Percentiles rank a stretch among this genome's conserved stretches.
These are phyloP conservation scores for Brachyptera putata DNA, from an alignment of 2,888 invertebrate genomes.

Conservation along the genomic window DNA sequence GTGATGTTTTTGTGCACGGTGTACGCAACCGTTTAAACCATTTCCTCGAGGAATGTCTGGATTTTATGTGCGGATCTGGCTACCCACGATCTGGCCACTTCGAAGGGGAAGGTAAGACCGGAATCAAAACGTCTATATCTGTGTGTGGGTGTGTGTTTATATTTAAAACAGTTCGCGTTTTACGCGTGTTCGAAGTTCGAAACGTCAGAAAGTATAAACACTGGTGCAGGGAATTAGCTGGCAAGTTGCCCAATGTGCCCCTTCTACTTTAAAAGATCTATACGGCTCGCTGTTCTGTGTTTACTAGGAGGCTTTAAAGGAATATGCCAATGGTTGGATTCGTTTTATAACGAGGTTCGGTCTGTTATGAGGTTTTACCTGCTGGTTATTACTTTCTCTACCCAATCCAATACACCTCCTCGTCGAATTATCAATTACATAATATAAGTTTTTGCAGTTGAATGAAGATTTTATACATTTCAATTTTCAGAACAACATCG, in stretches of 20 bases:
- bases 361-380: no score
- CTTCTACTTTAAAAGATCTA: no score
- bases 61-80: constrained; percentile 7
- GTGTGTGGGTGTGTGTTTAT: neutral
- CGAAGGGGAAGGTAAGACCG: constrained; percentile 1
- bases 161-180: neutral
- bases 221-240: neutral
- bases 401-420: no score
- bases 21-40: neutral
- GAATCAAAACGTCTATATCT: neutral
- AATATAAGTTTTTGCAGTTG: no score
- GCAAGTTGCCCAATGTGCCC: neutral
- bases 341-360: no score
- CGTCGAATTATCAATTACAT: no score
- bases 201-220: neutral
- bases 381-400: no score
- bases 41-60: constrained; percentile 2
- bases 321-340: no score
- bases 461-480: no score
- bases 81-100: neutral
- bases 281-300: no score
- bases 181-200: neutral
- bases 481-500: no score
- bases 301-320: no score
- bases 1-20: neutral